Base-by-base conservation (phyloP, 2,888 invertebrate species). In the Agriopis marginaria region DNA sequence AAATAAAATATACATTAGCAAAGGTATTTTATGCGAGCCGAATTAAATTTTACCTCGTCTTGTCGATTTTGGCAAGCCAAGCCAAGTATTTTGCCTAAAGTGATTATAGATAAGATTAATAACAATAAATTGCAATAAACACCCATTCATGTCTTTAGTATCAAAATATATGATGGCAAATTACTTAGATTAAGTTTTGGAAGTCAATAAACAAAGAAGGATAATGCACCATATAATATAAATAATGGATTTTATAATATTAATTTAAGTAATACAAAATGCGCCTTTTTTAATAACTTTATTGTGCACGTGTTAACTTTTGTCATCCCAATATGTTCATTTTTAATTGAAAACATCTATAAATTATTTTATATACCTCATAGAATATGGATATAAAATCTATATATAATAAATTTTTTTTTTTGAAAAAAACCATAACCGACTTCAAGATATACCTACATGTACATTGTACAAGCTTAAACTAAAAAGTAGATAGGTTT, bases 181-280 rank as follows among this genome's bases (percentile, higher is more conserved):
- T 62, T 51, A 62, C 51, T 7, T 62, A 62, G 32, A 62, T 44
- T 42, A 62, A 10, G 61, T 62, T 62, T 62, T 51, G 7, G 61
- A 51, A 51, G 42, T 17, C 40, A 51, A 62, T 62, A 62, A 51
- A 62, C 51, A 51, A 62, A 62, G 42, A 42, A 62, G 23, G 42
- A 50, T 62, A 62, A 49, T 60, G 60, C 49, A 40, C 60, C n/a
- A 47, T 47, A 59, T 60, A 60, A 60, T 39, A 60, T 60, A 14
- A n/a, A 62, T 62, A 62, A 62, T 61, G 51, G 51, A 42, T 44
- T 62, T 51, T 51, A 39, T 50, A 42, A 32, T 58, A 58, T 44
- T 32, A 23, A 51, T 51, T 51, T 51, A 62, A 51, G 51, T 62
- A 12, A 62, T 51, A 12, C 51, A 44, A 51, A 49, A 49, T 62